These are phyloP conservation scores for Lumbricus terrestris DNA, from an alignment of 2,888 invertebrate species.

Conservation along the genomic window DNA sequence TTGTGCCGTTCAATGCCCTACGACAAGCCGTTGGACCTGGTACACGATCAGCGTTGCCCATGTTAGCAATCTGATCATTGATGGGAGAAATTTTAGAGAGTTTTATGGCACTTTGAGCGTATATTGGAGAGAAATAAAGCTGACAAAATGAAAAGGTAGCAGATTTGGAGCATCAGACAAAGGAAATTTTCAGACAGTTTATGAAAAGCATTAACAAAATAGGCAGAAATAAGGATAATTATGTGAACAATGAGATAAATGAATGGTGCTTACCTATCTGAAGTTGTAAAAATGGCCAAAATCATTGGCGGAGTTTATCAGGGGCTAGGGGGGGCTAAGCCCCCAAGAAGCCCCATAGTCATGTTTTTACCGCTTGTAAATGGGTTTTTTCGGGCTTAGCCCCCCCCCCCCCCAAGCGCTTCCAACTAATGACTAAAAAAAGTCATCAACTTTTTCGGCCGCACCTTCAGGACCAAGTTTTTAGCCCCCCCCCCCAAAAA, in stretches of 20 bases:
- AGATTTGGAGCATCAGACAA: not conserved
- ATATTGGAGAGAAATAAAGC: not conserved
- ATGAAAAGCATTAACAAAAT: not conserved
- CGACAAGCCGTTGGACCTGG: not conserved
- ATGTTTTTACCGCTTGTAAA: too few relatives aligned
- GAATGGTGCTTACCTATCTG: not conserved
- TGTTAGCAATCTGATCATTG: not conserved
- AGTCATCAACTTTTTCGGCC: too few relatives aligned
- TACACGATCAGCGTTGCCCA: not conserved
- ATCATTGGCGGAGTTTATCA: too few relatives aligned
- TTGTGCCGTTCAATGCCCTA: not conserved
- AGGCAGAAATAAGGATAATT: not conserved
- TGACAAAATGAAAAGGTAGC: not conserved
- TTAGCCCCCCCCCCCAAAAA: too few relatives aligned
- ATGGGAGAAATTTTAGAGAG: not conserved
- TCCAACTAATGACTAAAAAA: too few relatives aligned
- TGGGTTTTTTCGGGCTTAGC: too few relatives aligned
- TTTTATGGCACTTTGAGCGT: not conserved
- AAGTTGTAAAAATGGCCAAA: not conserved
- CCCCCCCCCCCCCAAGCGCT: too few relatives aligned
- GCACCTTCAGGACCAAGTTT: too few relatives aligned
- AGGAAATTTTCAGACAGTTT: too few relatives aligned
- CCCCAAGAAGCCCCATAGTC: too few relatives aligned
- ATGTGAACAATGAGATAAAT: not conserved
- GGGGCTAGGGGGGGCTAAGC: too few relatives aligned